Conservation (phyloP, 2,113 vertebrate genomes). For the Perca flavescens region DNA sequence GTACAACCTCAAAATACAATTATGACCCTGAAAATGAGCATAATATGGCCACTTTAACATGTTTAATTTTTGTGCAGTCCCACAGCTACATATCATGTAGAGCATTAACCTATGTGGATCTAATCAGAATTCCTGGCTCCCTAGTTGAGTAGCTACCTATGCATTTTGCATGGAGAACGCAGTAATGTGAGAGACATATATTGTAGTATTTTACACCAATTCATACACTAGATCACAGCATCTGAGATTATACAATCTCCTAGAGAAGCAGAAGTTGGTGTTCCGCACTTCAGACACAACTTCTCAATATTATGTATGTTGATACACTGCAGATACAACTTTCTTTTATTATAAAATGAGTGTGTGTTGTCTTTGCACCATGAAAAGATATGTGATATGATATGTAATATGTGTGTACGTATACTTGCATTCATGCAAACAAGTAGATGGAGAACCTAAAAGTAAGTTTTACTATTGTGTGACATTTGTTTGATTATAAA, state of each 20-base stretch:
- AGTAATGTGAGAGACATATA: neutral
- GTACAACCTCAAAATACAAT: too few species aligned
- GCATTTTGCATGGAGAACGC: neutral
- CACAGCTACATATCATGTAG: neutral
- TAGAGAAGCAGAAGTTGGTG: neutral
- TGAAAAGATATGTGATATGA: too few species aligned
- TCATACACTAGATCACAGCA: neutral
- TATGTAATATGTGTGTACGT: too few species aligned
- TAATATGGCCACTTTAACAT: too few species aligned
- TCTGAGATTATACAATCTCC: neutral
- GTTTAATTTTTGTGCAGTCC: neutral
- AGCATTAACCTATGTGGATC: neutral
- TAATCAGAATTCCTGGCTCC: neutral
- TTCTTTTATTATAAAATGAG: too few species aligned
- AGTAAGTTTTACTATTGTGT: too few species aligned
- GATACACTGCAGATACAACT: too few species aligned
- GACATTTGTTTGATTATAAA: too few species aligned
- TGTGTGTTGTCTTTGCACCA: too few species aligned
- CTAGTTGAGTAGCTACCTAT: neutral
- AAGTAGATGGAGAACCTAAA: too few species aligned
- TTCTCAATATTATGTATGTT: neutral
- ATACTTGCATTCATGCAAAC: too few species aligned
- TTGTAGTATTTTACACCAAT: neutral
- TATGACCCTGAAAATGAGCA: too few species aligned
- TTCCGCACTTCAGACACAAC: neutral